Evolutionary conservation across 2,888 invertebrate species (phyloP), one percentile per base, ranked within the genome.

Genomic region (Acanthopleura granulata): DNA sequence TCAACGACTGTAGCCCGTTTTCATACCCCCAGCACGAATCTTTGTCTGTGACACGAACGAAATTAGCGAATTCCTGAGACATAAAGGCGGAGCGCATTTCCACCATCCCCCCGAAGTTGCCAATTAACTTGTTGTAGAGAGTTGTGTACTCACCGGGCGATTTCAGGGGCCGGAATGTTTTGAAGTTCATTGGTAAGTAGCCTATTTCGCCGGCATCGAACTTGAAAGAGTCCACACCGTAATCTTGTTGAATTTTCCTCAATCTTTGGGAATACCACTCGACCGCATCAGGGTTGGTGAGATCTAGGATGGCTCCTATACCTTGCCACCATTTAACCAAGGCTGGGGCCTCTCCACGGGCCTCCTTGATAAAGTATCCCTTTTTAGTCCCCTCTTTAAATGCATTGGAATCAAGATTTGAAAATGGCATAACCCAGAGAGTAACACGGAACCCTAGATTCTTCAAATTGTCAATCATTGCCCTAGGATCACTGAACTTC

Each of bases 191-290:
- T 15, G 84, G 84, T 18, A 86, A 72, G 79, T 81, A 85, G 66
- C 82, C 82, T 0, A 82, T 78, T 75, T 88, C 87, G 18, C 88
- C 96, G 66, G 95, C 95, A 84, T 96, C 95, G 84, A 96, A 95
- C 91, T 95, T 96, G 89, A 96, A 96, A 0, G 96, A 95, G 86
- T 96, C 95, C 4, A 98, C 94, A 74, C 95, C 93, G 83, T 93
- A 93, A 9, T 92, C 91, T 0, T 91, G 90, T 80, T 93, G 91
- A 0, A 97, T 81, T 0, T 92, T 91, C 83, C 94, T 93, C 9
- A 98, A 91, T 87, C 95, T 95, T 93, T 92, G 72, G 29, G 77
- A 77, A 79, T 83, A 92, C 97, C 97, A 97, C 0, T 94, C 93
- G 0, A 95, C 92, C 0, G 96, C 95, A 69, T 93, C 93, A 83